Conservation (phyloP, 2,797 vertebrate species). For the Propithecus deckenii region DNA sequence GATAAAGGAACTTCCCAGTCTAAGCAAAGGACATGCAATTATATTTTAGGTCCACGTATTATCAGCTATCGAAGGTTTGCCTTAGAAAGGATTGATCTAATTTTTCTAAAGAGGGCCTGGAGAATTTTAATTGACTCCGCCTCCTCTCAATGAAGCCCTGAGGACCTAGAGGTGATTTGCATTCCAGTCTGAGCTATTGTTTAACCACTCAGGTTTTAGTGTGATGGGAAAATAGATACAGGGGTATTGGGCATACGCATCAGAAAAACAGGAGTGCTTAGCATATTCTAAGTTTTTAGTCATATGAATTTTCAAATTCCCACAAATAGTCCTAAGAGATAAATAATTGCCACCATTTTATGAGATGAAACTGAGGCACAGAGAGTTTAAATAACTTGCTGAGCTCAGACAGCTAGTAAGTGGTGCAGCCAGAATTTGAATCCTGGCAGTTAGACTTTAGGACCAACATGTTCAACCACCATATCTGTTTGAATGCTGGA, state of each 20-base stretch:
- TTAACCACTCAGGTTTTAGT: background rate
- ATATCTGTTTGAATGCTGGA: background rate
- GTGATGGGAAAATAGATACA: background rate
- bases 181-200: too few relatives aligned
- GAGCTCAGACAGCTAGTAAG: background rate
- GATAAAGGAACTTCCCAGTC: background rate
- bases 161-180: background rate
- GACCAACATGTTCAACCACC: background rate
- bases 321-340: background rate
- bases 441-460: accelerated
- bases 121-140: background rate
- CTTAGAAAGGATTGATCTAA: background rate
- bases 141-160: background rate
- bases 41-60: background rate
- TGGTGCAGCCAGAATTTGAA: background rate
- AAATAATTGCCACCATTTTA: background rate
- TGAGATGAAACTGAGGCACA: background rate
- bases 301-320: background rate
- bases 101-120: background rate
- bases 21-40: background rate
- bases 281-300: background rate
- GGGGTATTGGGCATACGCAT: background rate
- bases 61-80: background rate
- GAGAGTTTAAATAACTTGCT: background rate
- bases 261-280: background rate